Conservation (phyloP, 1,140 invertebrate genomes). For the Aleiodes sp. region DNA sequence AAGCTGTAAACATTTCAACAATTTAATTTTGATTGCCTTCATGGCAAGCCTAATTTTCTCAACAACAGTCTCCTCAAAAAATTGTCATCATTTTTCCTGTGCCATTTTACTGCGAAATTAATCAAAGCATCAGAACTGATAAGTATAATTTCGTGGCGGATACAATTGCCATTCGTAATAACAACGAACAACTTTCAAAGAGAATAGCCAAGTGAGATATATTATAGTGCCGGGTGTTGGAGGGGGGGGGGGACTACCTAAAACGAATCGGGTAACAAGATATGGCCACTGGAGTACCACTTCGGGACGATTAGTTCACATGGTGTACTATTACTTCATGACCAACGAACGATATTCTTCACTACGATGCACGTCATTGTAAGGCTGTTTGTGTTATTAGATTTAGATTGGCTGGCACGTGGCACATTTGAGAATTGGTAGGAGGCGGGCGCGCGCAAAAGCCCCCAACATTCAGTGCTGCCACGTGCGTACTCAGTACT, state of each 20-base stretch:
- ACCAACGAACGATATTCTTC: conserved; percentile 40
- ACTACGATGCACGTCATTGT: conserved; percentile 47
- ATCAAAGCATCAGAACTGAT: too few species aligned
- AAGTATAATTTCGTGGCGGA: too few species aligned
- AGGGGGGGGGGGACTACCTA: conserved; percentile 17
- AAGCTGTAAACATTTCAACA: too few species aligned
- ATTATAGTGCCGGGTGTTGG: too few species aligned
- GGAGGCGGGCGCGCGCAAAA: conserved; percentile 30
- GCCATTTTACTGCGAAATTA: too few species aligned
- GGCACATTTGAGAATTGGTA: conserved; percentile 25
- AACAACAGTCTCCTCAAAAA: too few species aligned
- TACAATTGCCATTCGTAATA: too few species aligned
- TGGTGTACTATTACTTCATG: conserved; percentile 58
- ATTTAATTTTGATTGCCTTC: too few species aligned
- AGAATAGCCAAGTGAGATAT: too few species aligned
- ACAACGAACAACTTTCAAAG: too few species aligned
- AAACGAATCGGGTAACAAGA: conserved; percentile 57
- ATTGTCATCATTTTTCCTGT: too few species aligned
- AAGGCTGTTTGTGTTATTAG: conserved; percentile 63
- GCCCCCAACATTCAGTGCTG: not conserved
- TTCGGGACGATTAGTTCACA: conserved; percentile 63
- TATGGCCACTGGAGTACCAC: conserved; percentile 50
- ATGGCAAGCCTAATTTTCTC: too few species aligned
- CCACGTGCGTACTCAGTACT: not conserved
- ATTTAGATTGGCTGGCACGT: conserved; percentile 61